These are phyloP conservation scores for Xanthia icteritia DNA, from an alignment of 2,888 invertebrate genomes.

Conservation along the genomic window DNA sequence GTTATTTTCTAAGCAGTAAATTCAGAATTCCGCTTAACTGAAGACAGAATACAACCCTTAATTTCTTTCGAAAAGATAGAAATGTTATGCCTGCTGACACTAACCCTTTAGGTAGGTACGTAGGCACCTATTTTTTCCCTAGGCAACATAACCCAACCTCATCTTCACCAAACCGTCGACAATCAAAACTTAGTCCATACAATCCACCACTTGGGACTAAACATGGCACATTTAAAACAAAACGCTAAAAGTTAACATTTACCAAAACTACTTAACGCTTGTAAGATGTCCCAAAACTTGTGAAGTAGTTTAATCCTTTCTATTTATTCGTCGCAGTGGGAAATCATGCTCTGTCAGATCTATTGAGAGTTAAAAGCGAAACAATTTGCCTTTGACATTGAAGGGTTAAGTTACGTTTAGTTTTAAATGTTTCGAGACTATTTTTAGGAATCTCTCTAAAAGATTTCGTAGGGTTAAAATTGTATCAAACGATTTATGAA, in stretches of 20 bases:
- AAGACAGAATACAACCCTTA: neutral
- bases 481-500: neutral
- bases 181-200: slow-evolving; percentile 59
- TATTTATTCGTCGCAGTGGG: slow-evolving; percentile 76
- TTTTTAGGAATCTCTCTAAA: neutral
- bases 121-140: neutral
- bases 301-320: slow-evolving; percentile 78
- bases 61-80: neutral
- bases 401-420: slow-evolving; percentile 58
- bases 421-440: slow-evolving; percentile 41
- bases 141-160: slow-evolving; percentile 18
- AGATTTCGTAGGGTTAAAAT: neutral
- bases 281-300: slow-evolving; percentile 74
- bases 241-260: slow-evolving; percentile 64
- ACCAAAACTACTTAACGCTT: slow-evolving; percentile 70
- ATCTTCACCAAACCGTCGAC: slow-evolving; percentile 35
- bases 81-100: neutral
- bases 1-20: too few relatives aligned
- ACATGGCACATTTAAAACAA: slow-evolving; percentile 64
- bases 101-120: neutral
- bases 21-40: neutral
- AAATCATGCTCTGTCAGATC: slow-evolving; percentile 70
- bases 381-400: slow-evolving; percentile 61
- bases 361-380: slow-evolving; percentile 61
- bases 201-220: slow-evolving; percentile 55